phyloP scores from a whole-genome alignment of 1,140 invertebrate genomes.

The Samia ricini region DNA sequence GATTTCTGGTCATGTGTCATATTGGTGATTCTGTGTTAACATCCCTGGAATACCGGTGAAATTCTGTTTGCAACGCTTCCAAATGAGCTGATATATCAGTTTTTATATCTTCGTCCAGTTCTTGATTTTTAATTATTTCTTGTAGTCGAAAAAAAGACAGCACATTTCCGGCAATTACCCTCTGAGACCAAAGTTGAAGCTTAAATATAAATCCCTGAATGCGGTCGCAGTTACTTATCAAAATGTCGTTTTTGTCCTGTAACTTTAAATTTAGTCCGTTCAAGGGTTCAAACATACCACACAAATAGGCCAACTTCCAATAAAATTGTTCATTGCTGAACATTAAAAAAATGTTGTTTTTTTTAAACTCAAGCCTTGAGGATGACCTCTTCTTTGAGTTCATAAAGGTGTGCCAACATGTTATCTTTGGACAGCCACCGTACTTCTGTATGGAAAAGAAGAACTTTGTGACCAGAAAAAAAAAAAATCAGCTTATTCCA shows the following conservation, averaged over 20 bases:
- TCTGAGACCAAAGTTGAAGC: constrained; percentile 4
- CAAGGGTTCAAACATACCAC: background rate
- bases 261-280: background rate
- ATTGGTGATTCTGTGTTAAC: no score
- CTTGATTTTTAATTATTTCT: no score
- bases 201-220: constrained; percentile 6
- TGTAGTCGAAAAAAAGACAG: no score
- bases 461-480: constrained; percentile 1
- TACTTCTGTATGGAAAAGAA: constrained; percentile 11
- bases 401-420: constrained; percentile 6
- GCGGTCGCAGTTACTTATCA: background rate
- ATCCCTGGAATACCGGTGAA: no score
- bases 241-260: no score
- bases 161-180: background rate
- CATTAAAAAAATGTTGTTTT: background rate
- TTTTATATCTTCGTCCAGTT: no score
- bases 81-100: no score
- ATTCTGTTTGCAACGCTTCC: no score
- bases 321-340: background rate
- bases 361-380: constrained; percentile 1
- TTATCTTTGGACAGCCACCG: constrained; percentile 7
- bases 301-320: background rate
- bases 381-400: constrained; percentile 1
- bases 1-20: no score
- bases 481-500: no score